These are phyloP conservation scores for Pristionchus fissidentatus DNA, from an alignment of 2,888 invertebrate species.

Conservation along the genomic window DNA sequence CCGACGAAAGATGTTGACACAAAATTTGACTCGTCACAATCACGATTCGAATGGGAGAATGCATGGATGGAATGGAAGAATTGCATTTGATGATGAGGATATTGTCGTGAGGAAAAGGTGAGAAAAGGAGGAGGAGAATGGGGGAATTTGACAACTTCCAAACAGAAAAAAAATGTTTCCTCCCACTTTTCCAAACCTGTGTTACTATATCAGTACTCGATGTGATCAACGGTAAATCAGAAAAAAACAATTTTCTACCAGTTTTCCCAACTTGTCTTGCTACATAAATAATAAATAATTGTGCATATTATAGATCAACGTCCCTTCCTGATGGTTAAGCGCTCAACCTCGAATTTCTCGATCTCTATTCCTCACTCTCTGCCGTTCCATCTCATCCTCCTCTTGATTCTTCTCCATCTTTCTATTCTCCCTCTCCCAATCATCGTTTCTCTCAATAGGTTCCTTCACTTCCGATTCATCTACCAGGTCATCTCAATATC, in stretches of 20 bases:
- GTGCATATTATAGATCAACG: constrained; percentile 59
- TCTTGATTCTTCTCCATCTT: constrained; percentile 48
- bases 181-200: too few species aligned
- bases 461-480: constrained; percentile 36
- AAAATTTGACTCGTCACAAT: constrained; percentile 25
- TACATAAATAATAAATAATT: too few species aligned
- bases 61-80: constrained; percentile 33
- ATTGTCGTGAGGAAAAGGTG: constrained; percentile 55
- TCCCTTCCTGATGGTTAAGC: constrained; percentile 68
- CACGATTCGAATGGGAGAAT: constrained; percentile 10
- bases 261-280: too few species aligned
- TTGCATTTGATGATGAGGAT: constrained; percentile 53
- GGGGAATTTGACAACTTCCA: too few species aligned
- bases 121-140: too few species aligned
- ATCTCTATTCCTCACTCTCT: constrained; percentile 42
- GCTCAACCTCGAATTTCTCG: constrained; percentile 57
- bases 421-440: constrained; percentile 59
- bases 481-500: constrained; percentile 53
- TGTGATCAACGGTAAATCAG: too few species aligned
- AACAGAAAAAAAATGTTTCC: too few species aligned
- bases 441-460: constrained; percentile 24
- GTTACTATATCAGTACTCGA: too few species aligned
- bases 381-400: constrained; percentile 23
- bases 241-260: too few species aligned
- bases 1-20: constrained; percentile 44